A percentile compares a stretch with the other conserved stretches of the same genome.
These are phyloP conservation scores for Melikaiella ostensackeni DNA, from an alignment of 2,888 invertebrate species.

Conservation along the genomic window DNA sequence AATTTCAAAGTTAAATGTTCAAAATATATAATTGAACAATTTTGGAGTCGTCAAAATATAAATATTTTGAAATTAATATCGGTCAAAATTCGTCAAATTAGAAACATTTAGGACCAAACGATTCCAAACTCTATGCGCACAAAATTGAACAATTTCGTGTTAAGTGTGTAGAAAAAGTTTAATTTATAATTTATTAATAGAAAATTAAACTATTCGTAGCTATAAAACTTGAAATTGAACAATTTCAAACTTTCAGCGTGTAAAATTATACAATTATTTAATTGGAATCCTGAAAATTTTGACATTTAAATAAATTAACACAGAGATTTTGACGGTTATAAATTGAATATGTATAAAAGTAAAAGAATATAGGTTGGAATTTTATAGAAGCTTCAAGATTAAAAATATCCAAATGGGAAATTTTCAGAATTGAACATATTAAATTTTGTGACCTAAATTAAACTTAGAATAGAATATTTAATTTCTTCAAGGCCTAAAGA, in stretches of 20 bases:
- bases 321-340: not conserved
- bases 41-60: too few relatives aligned
- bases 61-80: not conserved
- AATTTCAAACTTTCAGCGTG: not conserved
- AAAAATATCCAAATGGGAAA: too few relatives aligned
- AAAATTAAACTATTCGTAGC: not conserved
- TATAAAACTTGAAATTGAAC: not conserved
- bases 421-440: not conserved
- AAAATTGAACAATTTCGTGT: conserved; percentile 1
- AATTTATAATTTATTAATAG: not conserved
- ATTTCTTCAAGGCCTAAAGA: too few relatives aligned
- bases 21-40: not conserved
- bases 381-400: not conserved
- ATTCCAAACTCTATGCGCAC: not conserved
- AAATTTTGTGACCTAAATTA: not conserved
- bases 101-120: not conserved
- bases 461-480: too few relatives aligned
- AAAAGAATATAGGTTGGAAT: not conserved
- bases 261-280: not conserved
- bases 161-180: not conserved
- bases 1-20: not conserved
- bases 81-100: not conserved
- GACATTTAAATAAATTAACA: too few relatives aligned
- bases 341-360: not conserved
- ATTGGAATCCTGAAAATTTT: not conserved